Conservation (phyloP, 2,888 invertebrate genomes). For the Tipula helvola region DNA sequence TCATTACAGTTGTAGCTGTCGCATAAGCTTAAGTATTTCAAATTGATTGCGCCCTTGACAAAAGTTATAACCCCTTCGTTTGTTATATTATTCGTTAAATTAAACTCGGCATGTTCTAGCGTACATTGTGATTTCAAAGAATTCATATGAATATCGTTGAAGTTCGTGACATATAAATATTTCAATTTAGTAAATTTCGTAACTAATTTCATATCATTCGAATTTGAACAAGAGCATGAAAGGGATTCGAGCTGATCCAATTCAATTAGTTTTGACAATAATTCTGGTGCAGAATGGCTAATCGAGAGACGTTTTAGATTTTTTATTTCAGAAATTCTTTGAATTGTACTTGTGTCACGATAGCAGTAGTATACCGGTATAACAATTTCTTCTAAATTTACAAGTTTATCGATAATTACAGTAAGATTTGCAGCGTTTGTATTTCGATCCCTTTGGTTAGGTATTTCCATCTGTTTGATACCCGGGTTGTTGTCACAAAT, state of each 20-base stretch:
- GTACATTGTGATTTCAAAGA: not conserved
- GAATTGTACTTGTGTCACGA: not conserved
- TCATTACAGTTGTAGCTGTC: not conserved
- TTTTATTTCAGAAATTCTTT: not conserved
- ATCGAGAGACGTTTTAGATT: not conserved
- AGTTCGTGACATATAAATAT: not conserved
- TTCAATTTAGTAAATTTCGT: not conserved
- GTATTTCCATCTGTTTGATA: too few species aligned
- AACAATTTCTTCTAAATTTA: not conserved
- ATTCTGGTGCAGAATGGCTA: not conserved
- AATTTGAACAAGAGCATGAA: not conserved
- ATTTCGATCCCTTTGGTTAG: not conserved
- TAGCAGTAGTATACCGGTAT: not conserved
- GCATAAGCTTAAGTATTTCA: not conserved
- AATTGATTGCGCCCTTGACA: not conserved
- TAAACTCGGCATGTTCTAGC: not conserved
- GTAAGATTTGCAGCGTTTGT: not conserved
- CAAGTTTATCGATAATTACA: not conserved
- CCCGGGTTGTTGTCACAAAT: too few species aligned
- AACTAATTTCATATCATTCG: too few species aligned
- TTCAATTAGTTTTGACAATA: not conserved
- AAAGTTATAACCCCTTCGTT: not conserved
- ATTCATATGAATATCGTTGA: too few species aligned
- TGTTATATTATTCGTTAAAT: not conserved
- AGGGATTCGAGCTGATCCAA: not conserved